phyloP scores from a whole-genome alignment of 2,113 vertebrate species.

The Barbus barbus region DNA sequence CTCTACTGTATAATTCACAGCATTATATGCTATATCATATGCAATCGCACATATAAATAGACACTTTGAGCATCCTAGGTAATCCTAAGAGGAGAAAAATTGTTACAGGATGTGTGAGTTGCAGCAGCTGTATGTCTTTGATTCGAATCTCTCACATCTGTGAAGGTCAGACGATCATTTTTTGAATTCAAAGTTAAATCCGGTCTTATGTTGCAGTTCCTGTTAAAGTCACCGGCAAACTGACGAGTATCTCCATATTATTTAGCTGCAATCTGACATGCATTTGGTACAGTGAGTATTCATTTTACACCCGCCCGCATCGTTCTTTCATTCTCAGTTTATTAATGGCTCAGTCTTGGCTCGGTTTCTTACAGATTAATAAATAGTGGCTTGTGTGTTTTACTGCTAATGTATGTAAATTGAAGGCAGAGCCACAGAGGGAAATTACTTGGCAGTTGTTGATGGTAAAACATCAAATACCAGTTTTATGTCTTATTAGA shows the following conservation, averaged over 20 bases:
- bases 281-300: not conserved
- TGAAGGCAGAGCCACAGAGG: slow-evolving; percentile 21
- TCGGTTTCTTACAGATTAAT: slow-evolving; percentile 44
- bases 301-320: not conserved
- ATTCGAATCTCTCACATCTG: not conserved
- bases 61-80: not conserved
- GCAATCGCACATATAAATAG: not conserved
- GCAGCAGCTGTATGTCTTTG: not conserved
- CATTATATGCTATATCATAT: no score
- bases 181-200: not conserved
- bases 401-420: slow-evolving; percentile 50
- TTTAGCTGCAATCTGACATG: not conserved
- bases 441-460: slow-evolving; percentile 34
- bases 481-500: slow-evolving; percentile 53
- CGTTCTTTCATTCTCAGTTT: slow-evolving; percentile 29
- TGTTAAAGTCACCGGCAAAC: no score
- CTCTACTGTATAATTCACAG: no score
- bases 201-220: no score
- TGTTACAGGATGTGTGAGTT: not conserved
- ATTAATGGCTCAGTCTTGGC: slow-evolving; percentile 44
- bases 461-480: slow-evolving; percentile 50
- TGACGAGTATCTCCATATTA: not conserved
- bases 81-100: not conserved
- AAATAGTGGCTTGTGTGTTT: slow-evolving; percentile 41
- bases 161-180: not conserved